These are phyloP conservation scores for Callopanchax toddi DNA, from an alignment of 2,113 vertebrate species.

Conservation along the genomic window DNA sequence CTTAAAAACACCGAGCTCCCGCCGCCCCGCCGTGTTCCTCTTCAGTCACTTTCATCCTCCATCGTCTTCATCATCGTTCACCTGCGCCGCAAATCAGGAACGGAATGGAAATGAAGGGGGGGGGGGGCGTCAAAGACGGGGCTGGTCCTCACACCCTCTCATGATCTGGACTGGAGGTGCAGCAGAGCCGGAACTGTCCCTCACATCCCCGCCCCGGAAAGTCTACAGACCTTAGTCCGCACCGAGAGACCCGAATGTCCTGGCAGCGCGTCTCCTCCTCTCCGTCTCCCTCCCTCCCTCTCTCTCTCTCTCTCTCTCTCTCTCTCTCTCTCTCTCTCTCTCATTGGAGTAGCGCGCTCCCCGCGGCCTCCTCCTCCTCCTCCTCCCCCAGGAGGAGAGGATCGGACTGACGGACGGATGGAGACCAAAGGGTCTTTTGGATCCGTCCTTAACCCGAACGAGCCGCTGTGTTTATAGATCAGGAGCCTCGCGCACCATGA, in stretches of 20 bases:
- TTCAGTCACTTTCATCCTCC: conserved; percentile 57
- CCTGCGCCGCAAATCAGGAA: conserved; percentile 71
- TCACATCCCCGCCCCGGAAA: conserved; percentile 74
- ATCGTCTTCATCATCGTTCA: conserved; percentile 67
- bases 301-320: conserved; percentile 12
- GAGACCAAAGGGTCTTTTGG: conserved; percentile 30
- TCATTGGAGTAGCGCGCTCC: conserved; percentile 25
- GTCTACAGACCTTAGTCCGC: conserved; percentile 57
- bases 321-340: conserved; percentile 1
- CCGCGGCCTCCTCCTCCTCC: conserved; percentile 56
- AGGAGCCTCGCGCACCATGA: conserved; percentile 52
- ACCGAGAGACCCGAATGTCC: conserved; percentile 64
- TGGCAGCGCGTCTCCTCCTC: conserved; percentile 57
- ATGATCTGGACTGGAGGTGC: conserved; percentile 52
- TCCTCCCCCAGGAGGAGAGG: conserved; percentile 63
- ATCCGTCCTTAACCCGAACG: no score
- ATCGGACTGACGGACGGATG: conserved; percentile 32
- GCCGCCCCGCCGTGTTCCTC: no score
- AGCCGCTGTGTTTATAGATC: no score
- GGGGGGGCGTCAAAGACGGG: conserved; percentile 71
- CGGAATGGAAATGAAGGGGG: conserved; percentile 49
- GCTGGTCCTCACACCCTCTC: conserved; percentile 64
- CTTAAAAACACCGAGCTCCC: no score
- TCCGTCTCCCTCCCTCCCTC: not conserved
- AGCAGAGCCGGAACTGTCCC: conserved; percentile 61